Evolutionary conservation across 2,113 vertebrate genomes (phyloP), one percentile per base, ranked within the genome.

Genomic region (Actenoides lindsayi): DNA sequence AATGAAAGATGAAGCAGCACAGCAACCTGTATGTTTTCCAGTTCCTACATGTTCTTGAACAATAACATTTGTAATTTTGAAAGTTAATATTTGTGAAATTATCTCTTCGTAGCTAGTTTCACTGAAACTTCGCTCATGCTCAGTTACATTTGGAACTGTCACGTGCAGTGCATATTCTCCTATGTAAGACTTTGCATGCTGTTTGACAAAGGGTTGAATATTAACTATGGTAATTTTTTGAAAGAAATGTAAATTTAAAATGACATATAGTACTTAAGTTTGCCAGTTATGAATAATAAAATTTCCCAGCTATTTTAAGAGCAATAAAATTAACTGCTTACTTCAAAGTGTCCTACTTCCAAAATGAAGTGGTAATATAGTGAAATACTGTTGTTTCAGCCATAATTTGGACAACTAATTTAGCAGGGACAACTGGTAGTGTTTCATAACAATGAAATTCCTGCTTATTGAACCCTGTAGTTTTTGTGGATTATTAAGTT

Each of bases 1-100:
- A 44, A 99, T 99, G 99, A 99, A 99, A 97, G 98, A 99, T 3
- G 99, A 99, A 96, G 98, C 98, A 65, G 95, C 98, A 6, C 98
- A 98, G 56, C 98, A 98, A 35, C 98, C 98, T 67, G 99, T 99
- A 98, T 1, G 98, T 79, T 89, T 93, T 78, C 20, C 10, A 11
- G 3, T 93, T 85, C 69, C 53, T 84, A 30, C 23, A 5, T 31
- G 7, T 31, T 82, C 83, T 86, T 1, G 3, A 69, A 13, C 12
- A 59, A 11, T 11, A 63, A 4, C 19, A 42, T 19, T 83, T 77
- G 41, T 23, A 23, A 67, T 54, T 67, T 65, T 62, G 11, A 4
- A 70, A 77, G 23, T 50, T 78, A 31, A 9, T 51, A 15, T 83
- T 71, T 63, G 42, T 65, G 65, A 85, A 92, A 48, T 71, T 33